Evolutionary conservation across 2,113 vertebrate species (phyloP).

Genomic region (Megaceryle torquata): DNA sequence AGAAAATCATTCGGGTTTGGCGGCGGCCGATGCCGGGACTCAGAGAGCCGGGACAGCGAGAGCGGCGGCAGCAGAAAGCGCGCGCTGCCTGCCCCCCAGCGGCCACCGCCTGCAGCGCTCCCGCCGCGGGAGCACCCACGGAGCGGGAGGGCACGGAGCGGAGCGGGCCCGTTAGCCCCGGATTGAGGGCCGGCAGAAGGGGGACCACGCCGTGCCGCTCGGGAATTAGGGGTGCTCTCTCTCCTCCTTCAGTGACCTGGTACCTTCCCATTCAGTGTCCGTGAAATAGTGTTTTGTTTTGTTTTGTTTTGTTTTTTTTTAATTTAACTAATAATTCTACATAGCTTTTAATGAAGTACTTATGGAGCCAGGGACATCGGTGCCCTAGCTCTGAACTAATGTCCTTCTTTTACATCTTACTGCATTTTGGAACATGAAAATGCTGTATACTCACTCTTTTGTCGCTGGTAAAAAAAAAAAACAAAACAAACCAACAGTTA

Average conservation of each 20-base stretch:
- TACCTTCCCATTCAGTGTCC: fast-evolving
- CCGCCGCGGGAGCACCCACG: neutral
- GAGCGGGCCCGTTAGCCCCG: neutral
- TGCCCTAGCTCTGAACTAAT: no score
- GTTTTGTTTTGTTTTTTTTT: no score
- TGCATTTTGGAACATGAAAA: neutral
- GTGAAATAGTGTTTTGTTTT: neutral
- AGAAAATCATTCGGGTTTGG: no score
- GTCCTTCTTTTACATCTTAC: neutral
- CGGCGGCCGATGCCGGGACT: neutral
- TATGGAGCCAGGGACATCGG: neutral
- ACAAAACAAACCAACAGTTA: no score
- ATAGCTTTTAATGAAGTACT: fast-evolving
- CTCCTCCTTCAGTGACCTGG: neutral
- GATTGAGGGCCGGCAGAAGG: no score
- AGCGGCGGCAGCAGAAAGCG: neutral
- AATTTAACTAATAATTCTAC: no score
- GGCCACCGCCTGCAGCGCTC: neutral
- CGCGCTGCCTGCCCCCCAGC: neutral
- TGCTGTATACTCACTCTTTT: fast-evolving
- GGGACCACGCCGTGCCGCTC: no score
- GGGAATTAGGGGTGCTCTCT: neutral
- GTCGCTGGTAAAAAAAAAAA: neutral
- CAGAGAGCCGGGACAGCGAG: no score
- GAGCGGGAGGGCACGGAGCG: neutral